Base-by-base conservation (phyloP, 1,140 invertebrate genomes). In the Drosophila burlai region DNA sequence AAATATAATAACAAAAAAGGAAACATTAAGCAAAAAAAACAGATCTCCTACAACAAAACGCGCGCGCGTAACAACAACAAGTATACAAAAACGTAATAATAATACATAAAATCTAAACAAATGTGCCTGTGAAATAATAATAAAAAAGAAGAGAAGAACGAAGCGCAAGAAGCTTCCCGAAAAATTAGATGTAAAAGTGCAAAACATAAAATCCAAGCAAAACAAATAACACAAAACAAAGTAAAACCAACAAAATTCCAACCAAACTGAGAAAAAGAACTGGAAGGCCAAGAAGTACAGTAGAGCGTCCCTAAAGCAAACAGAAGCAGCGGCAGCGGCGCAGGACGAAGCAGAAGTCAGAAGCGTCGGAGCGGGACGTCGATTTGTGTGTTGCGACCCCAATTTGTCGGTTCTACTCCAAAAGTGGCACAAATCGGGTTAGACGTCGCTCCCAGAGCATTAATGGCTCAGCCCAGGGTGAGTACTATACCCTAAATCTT, bases 361-460 rank as follows among this genome's bases (percentile, higher is more conserved):
- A 45, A 59, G 61, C 75, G 42, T 57, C 61, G 55, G 45, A 47
- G 62, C 65, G 61, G 64, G 57, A 61, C 63, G 69, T 73, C 78
- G 79, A 62, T 80, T 75, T 78, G 69, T 79, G 76, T 83, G 83
- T 91, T 83, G 82, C 73, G 76, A 73, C 85, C 81, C 86, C 86
- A 74, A 80, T 67, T 81, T 64, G 91, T 91, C 65, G 64, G 72
- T 82, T 77, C 68, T 81, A 81, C 69, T 81, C 85, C 83, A 93
- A 93, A 93, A 93, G 92, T 93, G 92, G 92, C 92, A 93, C 92
- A 93, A 93, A 87, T 93, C 92, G 92, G 92, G 92, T 83, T 93
- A 87, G 92, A 93, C 79, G 81, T 91, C 92, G 92, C 92, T 93
- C 92, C 92, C 79, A 92, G 92, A 93, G 92, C 92, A 93, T 93